Conservation (phyloP, 2,113 vertebrate species). For the Corythornis cristatus region DNA sequence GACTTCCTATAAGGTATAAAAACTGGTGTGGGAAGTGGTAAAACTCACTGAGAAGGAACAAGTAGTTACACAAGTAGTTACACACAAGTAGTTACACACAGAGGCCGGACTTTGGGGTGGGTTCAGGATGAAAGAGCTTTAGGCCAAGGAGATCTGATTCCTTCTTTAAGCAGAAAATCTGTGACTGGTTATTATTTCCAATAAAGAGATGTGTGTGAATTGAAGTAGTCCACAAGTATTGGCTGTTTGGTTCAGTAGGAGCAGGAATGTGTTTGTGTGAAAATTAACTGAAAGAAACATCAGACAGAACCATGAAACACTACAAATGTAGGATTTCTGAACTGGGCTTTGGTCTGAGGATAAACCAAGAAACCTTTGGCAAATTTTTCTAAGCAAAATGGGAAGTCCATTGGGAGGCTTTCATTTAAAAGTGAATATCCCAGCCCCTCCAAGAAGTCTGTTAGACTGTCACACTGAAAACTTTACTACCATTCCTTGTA, state of each 20-base stretch:
- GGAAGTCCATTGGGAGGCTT: not conserved
- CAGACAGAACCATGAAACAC: not conserved
- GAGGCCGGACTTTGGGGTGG: not conserved
- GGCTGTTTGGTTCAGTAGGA: not conserved
- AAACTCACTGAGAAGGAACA: not conserved
- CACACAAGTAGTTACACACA: fast-evolving
- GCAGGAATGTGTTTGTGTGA: not conserved
- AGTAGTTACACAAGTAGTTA: not conserved
- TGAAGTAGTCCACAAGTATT: not conserved
- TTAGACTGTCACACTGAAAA: not conserved
- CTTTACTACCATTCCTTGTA: not conserved
- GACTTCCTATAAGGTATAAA: not conserved
- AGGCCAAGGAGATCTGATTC: not conserved
- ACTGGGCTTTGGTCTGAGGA: not conserved
- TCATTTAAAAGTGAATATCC: not conserved
- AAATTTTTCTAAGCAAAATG: not conserved
- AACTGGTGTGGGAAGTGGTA: not conserved
- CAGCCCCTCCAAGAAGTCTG: not conserved
- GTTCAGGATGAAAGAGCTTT: not conserved
- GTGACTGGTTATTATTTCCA: not conserved
- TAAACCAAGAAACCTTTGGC: not conserved
- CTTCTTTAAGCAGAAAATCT: not conserved
- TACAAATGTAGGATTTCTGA: not conserved
- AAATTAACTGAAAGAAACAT: not conserved
- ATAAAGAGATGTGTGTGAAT: not conserved